Conservation (phyloP, 2,797 vertebrate genomes). For the Scyliorhinus canicula region DNA sequence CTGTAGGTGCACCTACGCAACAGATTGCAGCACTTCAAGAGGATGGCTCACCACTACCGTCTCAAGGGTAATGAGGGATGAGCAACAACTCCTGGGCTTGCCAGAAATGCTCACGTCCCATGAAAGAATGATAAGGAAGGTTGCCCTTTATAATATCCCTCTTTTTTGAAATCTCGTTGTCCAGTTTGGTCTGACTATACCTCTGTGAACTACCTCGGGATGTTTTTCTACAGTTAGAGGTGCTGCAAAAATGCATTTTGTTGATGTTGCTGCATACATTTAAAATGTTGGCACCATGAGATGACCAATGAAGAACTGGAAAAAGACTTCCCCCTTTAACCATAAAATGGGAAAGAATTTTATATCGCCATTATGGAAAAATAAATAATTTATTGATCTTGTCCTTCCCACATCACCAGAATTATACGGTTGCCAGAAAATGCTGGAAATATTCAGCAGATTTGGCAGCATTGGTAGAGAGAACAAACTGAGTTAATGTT, state of each 20-base stretch:
- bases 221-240: neutral
- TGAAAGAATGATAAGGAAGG: neutral
- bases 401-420: neutral
- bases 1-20: neutral
- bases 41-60: neutral
- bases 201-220: neutral
- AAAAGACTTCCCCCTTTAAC: neutral
- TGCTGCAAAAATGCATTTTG: neutral
- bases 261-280: neutral
- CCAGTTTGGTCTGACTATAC: neutral
- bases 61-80: neutral
- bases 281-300: neutral
- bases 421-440: constrained; percentile 3
- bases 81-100: neutral
- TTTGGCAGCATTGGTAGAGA: neutral
- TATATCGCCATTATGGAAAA: neutral
- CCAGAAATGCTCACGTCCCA: neutral
- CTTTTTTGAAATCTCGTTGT: neutral
- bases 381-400: neutral
- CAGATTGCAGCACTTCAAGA: neutral
- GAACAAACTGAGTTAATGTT: neutral
- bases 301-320: neutral
- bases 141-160: neutral
- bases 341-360: constrained; percentile 4
- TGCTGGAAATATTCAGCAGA: neutral